Conservation (phyloP, 2,113 vertebrate species). For the Gavialis gangeticus region DNA sequence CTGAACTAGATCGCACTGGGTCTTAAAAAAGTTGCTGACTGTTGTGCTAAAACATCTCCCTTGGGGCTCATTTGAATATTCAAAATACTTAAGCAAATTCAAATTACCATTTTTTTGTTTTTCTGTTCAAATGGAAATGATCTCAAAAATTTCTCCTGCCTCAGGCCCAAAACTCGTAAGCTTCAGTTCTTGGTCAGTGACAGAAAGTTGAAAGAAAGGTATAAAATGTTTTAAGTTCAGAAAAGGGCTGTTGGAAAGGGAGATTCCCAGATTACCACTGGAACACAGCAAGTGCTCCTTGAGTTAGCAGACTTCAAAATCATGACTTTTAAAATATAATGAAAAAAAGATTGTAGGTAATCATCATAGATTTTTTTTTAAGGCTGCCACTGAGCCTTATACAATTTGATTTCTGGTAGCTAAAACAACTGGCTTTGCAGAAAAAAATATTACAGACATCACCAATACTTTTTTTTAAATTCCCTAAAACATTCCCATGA, state of each 20-base stretch:
- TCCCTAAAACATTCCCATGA: too few relatives aligned
- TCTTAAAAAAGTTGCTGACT: too few relatives aligned
- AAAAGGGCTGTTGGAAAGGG: neutral
- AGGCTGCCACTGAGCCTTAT: neutral
- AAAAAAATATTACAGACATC: neutral
- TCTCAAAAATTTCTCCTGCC: accelerated
- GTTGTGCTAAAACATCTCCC: neutral
- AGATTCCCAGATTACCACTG: neutral
- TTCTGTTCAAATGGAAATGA: neutral
- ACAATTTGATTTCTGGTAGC: neutral
- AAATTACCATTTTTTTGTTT: neutral
- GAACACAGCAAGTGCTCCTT: neutral
- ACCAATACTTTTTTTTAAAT: neutral
- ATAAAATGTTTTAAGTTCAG: neutral
- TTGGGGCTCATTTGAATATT: neutral
- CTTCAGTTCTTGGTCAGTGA: neutral
- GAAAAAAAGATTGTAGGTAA: neutral
- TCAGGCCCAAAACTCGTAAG: neutral
- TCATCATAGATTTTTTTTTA: neutral
- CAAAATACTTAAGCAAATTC: neutral
- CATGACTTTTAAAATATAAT: neutral
- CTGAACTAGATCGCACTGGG: too few relatives aligned
- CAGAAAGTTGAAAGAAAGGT: neutral
- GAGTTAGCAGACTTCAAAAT: neutral
- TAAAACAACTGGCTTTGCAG: neutral